Evolutionary conservation across 1,140 invertebrate genomes (phyloP).

Genomic region (Drosophila jambulina): DNA sequence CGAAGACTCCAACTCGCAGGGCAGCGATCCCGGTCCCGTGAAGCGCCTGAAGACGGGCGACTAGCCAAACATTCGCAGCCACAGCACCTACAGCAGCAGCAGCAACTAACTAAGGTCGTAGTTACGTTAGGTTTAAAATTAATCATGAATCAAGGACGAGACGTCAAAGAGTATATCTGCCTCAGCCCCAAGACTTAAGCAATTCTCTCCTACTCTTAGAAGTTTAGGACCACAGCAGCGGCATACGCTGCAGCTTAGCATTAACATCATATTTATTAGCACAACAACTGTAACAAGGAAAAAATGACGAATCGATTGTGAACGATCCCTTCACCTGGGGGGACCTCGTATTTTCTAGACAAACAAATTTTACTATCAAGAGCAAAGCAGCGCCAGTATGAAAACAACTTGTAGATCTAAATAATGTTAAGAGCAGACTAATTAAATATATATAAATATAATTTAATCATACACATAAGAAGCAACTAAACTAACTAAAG

Average conservation of each 20-base stretch:
- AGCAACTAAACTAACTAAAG: not conserved
- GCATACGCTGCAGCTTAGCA: conserved; percentile 40
- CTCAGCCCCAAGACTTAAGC: conserved; percentile 71
- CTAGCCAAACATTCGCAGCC: conserved; percentile 56
- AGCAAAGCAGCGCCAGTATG: conserved; percentile 15
- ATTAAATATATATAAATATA: too few species aligned
- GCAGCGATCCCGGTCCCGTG: conserved; percentile 89
- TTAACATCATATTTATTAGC: conserved; percentile 61
- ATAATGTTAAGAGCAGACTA: not conserved
- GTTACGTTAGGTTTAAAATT: conserved; percentile 1
- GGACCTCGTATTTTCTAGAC: not conserved
- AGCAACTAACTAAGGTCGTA: conserved; percentile 37
- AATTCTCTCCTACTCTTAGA: conserved; percentile 59
- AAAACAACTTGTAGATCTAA: conserved; percentile 8
- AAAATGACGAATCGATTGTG: conserved; percentile 11
- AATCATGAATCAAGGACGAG: conserved; percentile 1
- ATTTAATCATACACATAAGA: conserved; percentile 1
- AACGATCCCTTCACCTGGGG: not conserved
- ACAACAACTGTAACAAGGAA: not conserved
- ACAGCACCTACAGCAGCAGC: conserved; percentile 33
- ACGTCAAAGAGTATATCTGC: conserved; percentile 54
- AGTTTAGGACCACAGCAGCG: conserved; percentile 5
- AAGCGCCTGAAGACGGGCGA: conserved; percentile 91
- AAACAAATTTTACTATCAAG: too few species aligned
- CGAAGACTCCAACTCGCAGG: conserved; percentile 95